Conservation (phyloP, 2,888 invertebrate species). For the Ethmia dodecea region DNA sequence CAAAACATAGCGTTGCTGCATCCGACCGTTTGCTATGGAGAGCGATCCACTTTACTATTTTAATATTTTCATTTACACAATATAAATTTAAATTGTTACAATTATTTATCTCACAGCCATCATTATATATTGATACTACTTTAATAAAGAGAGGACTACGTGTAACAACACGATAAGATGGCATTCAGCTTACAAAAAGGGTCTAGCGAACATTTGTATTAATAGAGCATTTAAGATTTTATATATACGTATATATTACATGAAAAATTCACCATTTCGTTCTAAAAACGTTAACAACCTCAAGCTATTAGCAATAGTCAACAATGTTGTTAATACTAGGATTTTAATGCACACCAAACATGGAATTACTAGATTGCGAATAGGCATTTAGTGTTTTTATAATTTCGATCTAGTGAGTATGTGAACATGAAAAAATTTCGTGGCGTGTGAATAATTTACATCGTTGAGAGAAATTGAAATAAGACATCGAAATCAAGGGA, state of each 20-base stretch:
- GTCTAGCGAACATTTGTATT: slow-evolving; percentile 70
- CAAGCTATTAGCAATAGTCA: slow-evolving; percentile 78
- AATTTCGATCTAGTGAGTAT: slow-evolving; percentile 26
- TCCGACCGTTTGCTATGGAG: slow-evolving; percentile 46
- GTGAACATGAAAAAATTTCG: slow-evolving; percentile 23
- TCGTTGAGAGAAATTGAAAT: slow-evolving; percentile 2
- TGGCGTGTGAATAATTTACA: slow-evolving; percentile 23
- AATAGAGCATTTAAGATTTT: slow-evolving; percentile 35
- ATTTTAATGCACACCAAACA: slow-evolving; percentile 70
- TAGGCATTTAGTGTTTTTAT: slow-evolving; percentile 38
- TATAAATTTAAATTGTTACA: slow-evolving; percentile 75
- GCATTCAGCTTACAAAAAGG: slow-evolving; percentile 70
- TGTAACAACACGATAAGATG: slow-evolving; percentile 69
- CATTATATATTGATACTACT: slow-evolving; percentile 77
- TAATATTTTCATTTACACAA: slow-evolving; percentile 66
- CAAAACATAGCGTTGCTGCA: slow-evolving; percentile 24
- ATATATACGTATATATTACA: slow-evolving; percentile 59
- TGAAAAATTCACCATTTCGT: slow-evolving; percentile 72
- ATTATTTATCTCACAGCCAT: slow-evolving; percentile 77
- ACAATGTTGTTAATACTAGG: slow-evolving; percentile 75
- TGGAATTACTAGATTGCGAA: slow-evolving; percentile 50
- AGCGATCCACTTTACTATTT: slow-evolving; percentile 51
- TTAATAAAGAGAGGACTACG: slow-evolving; percentile 73
- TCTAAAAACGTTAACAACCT: slow-evolving; percentile 77
- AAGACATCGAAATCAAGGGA: too few species aligned